Evolutionary conservation across 2,797 vertebrate genomes (phyloP), one percentile per base, ranked within the genome.

Genomic region (Linurgus olivaceus): DNA sequence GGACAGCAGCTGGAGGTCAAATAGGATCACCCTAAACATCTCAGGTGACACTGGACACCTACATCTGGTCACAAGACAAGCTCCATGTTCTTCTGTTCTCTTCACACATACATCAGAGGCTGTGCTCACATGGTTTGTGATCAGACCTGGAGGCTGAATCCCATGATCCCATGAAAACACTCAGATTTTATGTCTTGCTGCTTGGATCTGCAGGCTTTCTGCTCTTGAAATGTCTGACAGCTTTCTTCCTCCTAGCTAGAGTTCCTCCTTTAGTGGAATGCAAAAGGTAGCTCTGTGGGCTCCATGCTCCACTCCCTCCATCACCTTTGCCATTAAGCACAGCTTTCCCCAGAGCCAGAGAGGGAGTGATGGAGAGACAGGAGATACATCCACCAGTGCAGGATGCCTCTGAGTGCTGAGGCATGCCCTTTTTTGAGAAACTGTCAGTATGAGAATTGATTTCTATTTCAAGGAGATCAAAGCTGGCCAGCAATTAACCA

Each of bases 401-500:
- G 50, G 47, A 93, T 86, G 74, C 18, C 40, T 57, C 26, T 68
- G 78, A 87, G 44, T 88, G 81, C 95, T 92, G 84, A 96, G 47
- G 40, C 13, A 42, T 82, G 84, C 20, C 51, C 17, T 86, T 89
- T 87, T 93, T 77, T 68, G 86, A 80, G 66, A 91, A 88, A 86
- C n/a, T 65, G 50, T 80, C 52, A 44, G 78, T 35, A 45, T 77
- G 33, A 66, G 54, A 77, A 95, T 94, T 89, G 91, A 96, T 96
- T 96, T 86, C 67, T 90, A 4, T 61, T 86, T 92, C 78, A 74
- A 92, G 86, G 47, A 88, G 68, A 91, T 83, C 84, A 93, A 89
- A 96, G 50, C 78, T 91, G 65, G 35, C 72, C 76, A 85, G 72
- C 58, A 89, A 77, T 94, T 94, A 96, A 92, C 86, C 48, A 91